These are phyloP conservation scores for Archocentrus centrarchus DNA, from an alignment of 2,113 vertebrate genomes.

Conservation along the genomic window DNA sequence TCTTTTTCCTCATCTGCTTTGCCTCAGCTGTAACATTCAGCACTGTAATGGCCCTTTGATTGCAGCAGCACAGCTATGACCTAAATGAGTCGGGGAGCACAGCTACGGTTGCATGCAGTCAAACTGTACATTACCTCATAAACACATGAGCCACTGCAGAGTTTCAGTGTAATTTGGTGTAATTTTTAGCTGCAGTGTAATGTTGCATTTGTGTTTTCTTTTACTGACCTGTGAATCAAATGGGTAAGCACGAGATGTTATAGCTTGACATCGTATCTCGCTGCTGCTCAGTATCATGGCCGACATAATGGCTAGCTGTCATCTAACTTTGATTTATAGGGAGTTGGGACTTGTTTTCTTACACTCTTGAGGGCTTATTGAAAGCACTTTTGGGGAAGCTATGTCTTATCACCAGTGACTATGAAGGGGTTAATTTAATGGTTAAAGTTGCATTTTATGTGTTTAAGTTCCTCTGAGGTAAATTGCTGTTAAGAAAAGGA, in stretches of 20 bases:
- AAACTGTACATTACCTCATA: constrained; percentile 65
- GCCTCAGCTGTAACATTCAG: constrained; percentile 37
- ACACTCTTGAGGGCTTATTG: not conserved
- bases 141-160: constrained; percentile 48
- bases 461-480: constrained; percentile 2
- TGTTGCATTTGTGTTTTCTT: constrained; percentile 64
- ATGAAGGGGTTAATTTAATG: constrained; percentile 21
- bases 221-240: constrained; percentile 45
- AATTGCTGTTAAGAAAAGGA: not conserved
- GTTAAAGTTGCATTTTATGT: constrained; percentile 24
- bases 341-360: constrained; percentile 24
- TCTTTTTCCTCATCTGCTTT: constrained; percentile 35
- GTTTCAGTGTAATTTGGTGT: constrained; percentile 57
- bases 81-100: constrained; percentile 13
- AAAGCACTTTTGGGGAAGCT: constrained; percentile 2
- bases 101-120: constrained; percentile 28
- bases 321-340: constrained; percentile 25
- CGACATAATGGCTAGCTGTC: not conserved
- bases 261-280: constrained; percentile 11
- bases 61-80: constrained; percentile 44
- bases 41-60: constrained; percentile 63
- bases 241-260: not conserved
- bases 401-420: not conserved
- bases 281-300: constrained; percentile 57
- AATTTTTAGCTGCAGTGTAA: constrained; percentile 61